Percentiles rank a stretch among this genome's conserved stretches.
Conservation (phyloP, 2,113 vertebrate genomes). For the Crotophaga sulcirostris region DNA sequence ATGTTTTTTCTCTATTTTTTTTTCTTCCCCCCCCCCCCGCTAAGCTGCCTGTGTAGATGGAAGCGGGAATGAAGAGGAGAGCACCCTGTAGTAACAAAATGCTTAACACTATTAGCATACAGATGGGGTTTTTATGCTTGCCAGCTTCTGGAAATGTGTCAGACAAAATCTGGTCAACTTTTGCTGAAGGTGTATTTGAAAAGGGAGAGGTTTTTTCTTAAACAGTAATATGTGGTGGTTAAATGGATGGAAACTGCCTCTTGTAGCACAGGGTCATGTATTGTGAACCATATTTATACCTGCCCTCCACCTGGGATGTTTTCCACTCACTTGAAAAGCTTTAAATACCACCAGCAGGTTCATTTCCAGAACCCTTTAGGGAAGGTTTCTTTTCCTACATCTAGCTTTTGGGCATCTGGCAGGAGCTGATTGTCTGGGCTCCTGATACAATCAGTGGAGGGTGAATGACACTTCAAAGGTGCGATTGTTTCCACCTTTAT, state of each 20-base stretch:
- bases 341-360: not conserved
- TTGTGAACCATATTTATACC: not conserved
- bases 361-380: not conserved
- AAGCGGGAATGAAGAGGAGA: not conserved
- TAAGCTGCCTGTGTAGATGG: not conserved
- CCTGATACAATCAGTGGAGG: not conserved
- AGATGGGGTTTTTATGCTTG: not conserved
- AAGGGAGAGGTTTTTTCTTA: not conserved
- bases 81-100: not conserved
- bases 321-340: not conserved
- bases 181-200: not conserved
- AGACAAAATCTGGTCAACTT: not conserved
- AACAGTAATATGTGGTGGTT: not conserved
- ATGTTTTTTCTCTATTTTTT: not conserved
- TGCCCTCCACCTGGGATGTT: not conserved
- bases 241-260: not conserved
- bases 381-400: not conserved
- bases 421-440: not conserved
- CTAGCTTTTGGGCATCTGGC: not conserved
- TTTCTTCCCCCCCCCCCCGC: too few species aligned
- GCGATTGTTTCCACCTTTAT: not conserved
- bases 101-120: not conserved
- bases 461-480: not conserved
- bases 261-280: not conserved
- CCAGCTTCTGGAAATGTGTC: not conserved